Percentiles rank a stretch among this genome's conserved stretches.
Conservation (phyloP, 2,113 vertebrate species). For the Cynopterus brachyotis region DNA sequence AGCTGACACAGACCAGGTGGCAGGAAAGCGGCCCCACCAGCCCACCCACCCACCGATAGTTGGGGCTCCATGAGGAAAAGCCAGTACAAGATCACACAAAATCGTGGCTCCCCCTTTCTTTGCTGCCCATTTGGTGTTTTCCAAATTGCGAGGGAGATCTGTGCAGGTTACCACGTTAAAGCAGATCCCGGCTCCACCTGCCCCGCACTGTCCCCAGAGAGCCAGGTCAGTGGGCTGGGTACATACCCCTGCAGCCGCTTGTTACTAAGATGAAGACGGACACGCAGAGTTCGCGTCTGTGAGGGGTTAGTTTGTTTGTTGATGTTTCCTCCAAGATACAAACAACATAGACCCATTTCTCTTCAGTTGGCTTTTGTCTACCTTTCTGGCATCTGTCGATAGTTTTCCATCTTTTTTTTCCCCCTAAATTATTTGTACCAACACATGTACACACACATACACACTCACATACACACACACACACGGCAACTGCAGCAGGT, state of each 20-base stretch:
- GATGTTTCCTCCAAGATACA: background rate
- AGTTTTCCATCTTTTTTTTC: background rate
- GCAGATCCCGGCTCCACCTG: accelerated
- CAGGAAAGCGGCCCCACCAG: background rate
- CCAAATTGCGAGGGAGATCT: background rate
- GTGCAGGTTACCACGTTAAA: background rate
- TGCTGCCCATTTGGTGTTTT: background rate
- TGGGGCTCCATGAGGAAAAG: background rate
- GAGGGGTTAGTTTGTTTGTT: background rate
- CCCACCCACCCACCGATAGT: too few relatives aligned
- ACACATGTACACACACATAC: background rate
- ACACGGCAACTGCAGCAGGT: background rate
- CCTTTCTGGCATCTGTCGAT: background rate
- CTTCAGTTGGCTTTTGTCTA: background rate
- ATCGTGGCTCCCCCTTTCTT: background rate
- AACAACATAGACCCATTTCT: background rate
- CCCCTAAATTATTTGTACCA: background rate
- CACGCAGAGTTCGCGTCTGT: accelerated
- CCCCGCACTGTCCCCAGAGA: background rate
- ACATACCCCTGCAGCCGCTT: background rate
- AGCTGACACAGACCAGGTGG: background rate
- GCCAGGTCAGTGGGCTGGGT: background rate
- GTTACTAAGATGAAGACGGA: too few relatives aligned
- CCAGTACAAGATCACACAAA: background rate
- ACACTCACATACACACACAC: background rate